phyloP scores from a whole-genome alignment of 2,797 vertebrate genomes.

The Euthynnus affinis region DNA sequence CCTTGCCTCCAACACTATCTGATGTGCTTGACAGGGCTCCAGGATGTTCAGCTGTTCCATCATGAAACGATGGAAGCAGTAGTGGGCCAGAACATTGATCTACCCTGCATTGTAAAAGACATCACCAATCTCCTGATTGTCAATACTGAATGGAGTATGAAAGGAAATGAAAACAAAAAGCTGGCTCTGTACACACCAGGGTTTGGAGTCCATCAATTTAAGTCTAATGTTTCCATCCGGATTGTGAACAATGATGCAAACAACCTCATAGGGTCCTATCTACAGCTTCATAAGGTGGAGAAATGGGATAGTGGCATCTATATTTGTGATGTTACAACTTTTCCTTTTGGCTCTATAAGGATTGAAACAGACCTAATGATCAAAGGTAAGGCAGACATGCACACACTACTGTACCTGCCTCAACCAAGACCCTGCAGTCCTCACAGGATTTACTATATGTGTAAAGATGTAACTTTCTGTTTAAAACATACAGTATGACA shows the following conservation, averaged over 20 bases:
- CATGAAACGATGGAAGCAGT: conserved; percentile 30
- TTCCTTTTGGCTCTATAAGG: conserved; percentile 54
- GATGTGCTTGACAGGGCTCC: conserved; percentile 65
- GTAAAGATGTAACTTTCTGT: not conserved
- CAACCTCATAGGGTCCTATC: not conserved
- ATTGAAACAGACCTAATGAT: conserved; percentile 58
- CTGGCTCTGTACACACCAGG: conserved; percentile 31
- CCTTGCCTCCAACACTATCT: conserved; percentile 46
- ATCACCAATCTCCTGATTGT: fast-evolving
- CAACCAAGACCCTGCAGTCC: no score
- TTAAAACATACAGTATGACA: conserved; percentile 1
- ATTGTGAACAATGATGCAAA: fast-evolving
- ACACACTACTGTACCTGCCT: not conserved
- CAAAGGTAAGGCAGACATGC: conserved; percentile 70
- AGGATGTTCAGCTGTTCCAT: conserved; percentile 3
- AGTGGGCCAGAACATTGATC: conserved; percentile 61
- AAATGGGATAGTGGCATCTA: conserved; percentile 70
- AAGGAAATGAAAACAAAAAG: not conserved
- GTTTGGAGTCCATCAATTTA: fast-evolving
- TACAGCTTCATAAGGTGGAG: conserved; percentile 56
- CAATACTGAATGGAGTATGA: conserved; percentile 72
- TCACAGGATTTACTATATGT: conserved; percentile 3
- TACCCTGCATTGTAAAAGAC: conserved; percentile 57
- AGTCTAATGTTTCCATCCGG: conserved; percentile 35
- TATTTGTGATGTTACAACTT: conserved; percentile 65